These are phyloP conservation scores for Prinia subflava DNA, from an alignment of 2,113 vertebrate species.

Conservation along the genomic window DNA sequence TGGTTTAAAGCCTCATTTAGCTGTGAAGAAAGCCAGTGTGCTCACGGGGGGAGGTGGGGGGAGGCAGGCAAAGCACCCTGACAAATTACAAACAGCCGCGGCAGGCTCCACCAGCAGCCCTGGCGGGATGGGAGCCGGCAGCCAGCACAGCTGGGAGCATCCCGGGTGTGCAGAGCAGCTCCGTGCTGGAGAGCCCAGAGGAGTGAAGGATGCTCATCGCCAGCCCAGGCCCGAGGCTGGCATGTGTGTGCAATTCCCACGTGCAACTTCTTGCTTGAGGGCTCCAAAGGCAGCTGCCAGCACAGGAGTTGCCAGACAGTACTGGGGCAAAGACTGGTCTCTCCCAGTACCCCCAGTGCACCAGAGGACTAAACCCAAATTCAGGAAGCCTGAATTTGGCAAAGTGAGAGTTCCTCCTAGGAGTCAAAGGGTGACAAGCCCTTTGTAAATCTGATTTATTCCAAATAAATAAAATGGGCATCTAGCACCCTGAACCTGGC, in stretches of 20 bases:
- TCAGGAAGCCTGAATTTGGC: neutral
- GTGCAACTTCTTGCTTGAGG: neutral
- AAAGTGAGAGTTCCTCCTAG: neutral
- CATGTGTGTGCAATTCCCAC: neutral
- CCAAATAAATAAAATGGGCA: neutral
- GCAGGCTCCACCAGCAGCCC: neutral
- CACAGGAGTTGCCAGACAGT: neutral
- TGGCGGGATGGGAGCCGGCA: neutral
- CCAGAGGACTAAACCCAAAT: neutral
- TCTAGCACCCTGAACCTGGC: neutral
- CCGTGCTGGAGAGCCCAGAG: neutral
- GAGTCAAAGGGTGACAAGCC: neutral
- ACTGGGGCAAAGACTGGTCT: neutral
- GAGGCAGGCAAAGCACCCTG: neutral
- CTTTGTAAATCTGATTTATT: neutral
- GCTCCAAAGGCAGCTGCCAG: neutral
- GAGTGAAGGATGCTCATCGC: neutral
- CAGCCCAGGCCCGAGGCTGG: neutral
- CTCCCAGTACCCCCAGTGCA: neutral
- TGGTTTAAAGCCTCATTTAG: constrained; percentile 72
- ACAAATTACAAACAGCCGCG: constrained; percentile 8
- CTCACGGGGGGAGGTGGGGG: neutral
- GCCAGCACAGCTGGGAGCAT: neutral
- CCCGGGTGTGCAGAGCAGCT: neutral
- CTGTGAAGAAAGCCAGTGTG: constrained; percentile 52